Base-by-base conservation (phyloP, 2,888 invertebrate species). In the Ypsolopha sequella region DNA sequence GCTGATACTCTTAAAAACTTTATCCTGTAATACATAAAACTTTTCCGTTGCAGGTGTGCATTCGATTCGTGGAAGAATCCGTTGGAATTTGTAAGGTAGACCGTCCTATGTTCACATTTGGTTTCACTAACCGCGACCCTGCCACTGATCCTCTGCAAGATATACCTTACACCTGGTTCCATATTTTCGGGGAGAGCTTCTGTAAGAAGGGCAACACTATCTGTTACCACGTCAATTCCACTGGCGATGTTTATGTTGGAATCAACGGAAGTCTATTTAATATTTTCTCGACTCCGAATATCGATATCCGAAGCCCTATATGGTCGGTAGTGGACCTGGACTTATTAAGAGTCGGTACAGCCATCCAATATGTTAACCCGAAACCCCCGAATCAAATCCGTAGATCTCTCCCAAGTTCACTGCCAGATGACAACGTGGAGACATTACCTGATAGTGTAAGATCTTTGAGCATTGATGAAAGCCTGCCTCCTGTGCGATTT, bases 271-370 rank as follows among this genome's bases (percentile, higher is more conserved):
- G 97, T n/a, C n/a, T n/a, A n/a, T n/a, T n/a, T n/a, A n/a, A n/a
- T n/a, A n/a, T 96, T n/a, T 95, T 98, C 73, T 91, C 95, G 68
- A 91, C 93, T 41, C n/a, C n/a, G n/a, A 82, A 85, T 0, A 95
- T 98, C 0, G 95, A 96, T 73, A 94, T 94, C 0, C 88, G 94
- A 41, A 91, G 90, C 6, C 92, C 94, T 0, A 81, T 99, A 0
- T 99, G 98, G 98, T 94, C 96, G 0, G 84, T 99, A 53, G 91
- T 99, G 41, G 99, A 99, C 71, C 94, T 99, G 4, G 99, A 99
- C 77, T n/a, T n/a, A n/a, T n/a, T n/a, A n/a, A 99, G 99, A 0
- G 99, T 98, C 78, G 97, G 97, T 60, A 96, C 96, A 0, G 96
- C 94, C 2, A 92, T 99, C 48, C 97, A 99, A 73, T 94, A 98